These are phyloP conservation scores for Rostratula benghalensis DNA, from an alignment of 2,113 vertebrate genomes.

Conservation along the genomic window DNA sequence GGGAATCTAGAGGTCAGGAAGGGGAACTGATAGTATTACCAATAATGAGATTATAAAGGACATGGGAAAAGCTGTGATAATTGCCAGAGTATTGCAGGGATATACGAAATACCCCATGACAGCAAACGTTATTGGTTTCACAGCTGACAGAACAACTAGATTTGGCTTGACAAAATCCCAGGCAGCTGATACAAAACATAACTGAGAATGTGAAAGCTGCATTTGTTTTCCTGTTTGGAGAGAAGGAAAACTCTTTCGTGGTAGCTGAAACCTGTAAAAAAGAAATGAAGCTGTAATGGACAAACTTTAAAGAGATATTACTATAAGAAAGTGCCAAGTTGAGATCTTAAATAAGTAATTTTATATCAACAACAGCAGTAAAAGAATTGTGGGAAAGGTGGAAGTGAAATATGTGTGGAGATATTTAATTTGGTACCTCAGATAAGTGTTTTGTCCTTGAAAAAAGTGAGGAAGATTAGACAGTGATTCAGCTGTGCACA, in stretches of 20 bases:
- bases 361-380: neutral
- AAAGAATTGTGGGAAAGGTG: neutral
- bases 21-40: neutral
- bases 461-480: neutral
- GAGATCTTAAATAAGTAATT: neutral
- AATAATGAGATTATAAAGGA: neutral
- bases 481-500: neutral
- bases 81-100: neutral
- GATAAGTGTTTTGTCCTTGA: neutral
- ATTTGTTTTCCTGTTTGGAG: neutral
- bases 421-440: neutral
- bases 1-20: neutral
- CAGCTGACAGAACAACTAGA: neutral
- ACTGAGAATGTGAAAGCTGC: neutral
- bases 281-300: neutral
- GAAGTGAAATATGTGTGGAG: neutral
- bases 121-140: neutral
- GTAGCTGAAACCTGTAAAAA: neutral
- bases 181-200: neutral
- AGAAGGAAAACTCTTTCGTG: neutral
- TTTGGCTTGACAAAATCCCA: neutral
- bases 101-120: neutral
- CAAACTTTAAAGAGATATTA: neutral
- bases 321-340: neutral
- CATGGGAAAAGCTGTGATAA: neutral